Percentiles rank a stretch among this genome's conserved stretches.
Evolutionary conservation across 2,888 invertebrate species (phyloP).

Genomic region (Melanostoma scalare): DNA sequence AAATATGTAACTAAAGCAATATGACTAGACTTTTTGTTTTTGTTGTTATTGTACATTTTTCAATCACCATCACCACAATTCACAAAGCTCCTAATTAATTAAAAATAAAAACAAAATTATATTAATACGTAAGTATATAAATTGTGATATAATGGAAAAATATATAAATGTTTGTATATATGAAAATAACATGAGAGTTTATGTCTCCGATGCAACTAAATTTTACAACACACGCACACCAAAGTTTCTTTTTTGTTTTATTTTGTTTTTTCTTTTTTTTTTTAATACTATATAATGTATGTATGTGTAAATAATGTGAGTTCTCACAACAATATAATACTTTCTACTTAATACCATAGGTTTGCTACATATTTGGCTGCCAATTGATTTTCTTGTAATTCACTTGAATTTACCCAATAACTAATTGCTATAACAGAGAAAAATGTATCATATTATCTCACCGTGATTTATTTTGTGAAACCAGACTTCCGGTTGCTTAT

Average conservation of each 20-base stretch:
- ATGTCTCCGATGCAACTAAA: conserved; percentile 58
- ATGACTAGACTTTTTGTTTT: conserved; percentile 64
- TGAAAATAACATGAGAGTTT: conserved; percentile 44
- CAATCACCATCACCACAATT: conserved; percentile 62
- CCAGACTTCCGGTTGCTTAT: conserved; percentile 55
- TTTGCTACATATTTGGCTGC: conserved; percentile 68
- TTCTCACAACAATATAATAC: conserved; percentile 70
- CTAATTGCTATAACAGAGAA: conserved; percentile 52
- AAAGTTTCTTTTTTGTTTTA: conserved; percentile 32
- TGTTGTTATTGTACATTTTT: conserved; percentile 64
- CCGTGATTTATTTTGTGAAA: conserved; percentile 53
- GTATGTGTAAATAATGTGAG: conserved; percentile 62
- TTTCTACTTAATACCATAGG: conserved; percentile 72
- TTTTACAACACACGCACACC: conserved; percentile 61
- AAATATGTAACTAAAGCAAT: conserved; percentile 60
- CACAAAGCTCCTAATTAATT: conserved; percentile 50
- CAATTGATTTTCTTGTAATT: conserved; percentile 46
- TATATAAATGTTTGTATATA: conserved; percentile 51
- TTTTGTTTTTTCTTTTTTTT: conserved; percentile 1
- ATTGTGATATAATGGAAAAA: conserved; percentile 50
- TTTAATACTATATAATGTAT: conserved; percentile 38
- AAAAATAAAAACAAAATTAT: conserved; percentile 16
- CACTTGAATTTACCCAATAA: conserved; percentile 16
- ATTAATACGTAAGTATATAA: conserved; percentile 9
- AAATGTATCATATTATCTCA: conserved; percentile 44